Conservation (phyloP, 2,797 vertebrate species). For the Otolemur crassicaudatus region DNA sequence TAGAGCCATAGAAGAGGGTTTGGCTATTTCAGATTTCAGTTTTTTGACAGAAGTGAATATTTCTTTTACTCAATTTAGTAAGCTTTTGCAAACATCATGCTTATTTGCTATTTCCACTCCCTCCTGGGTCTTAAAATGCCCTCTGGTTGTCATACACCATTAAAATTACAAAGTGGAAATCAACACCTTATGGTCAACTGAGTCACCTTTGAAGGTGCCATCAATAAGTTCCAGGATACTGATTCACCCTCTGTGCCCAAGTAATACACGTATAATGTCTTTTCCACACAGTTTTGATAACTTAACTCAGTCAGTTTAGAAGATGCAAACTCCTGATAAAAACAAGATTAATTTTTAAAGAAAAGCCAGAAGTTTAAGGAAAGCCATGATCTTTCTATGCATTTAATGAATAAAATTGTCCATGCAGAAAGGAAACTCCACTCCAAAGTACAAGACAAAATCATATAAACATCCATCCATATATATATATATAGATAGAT, state of each 20-base stretch:
- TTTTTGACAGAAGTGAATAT: background rate
- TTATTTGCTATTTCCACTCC: slow-evolving; percentile 13
- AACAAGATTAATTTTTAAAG: slow-evolving; percentile 45
- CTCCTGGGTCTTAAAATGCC: slow-evolving; percentile 4
- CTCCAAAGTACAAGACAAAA: slow-evolving; percentile 10
- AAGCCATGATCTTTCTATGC: background rate
- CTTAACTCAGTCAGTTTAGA: slow-evolving; percentile 45
- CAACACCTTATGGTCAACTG: slow-evolving; percentile 25
- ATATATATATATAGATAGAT: too few relatives aligned
- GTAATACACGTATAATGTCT: background rate
- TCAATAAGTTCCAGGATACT: slow-evolving; percentile 18
- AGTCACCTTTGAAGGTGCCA: slow-evolving; percentile 18
- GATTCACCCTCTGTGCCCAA: background rate
- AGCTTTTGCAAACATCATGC: background rate
- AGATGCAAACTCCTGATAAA: background rate
- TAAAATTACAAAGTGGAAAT: slow-evolving; percentile 44
- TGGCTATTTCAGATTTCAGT: background rate
- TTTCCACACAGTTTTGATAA: background rate
- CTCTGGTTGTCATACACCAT: slow-evolving; percentile 19
- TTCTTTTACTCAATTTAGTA: background rate
- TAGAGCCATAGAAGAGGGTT: background rate
- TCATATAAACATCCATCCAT: background rate
- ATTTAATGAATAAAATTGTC: background rate
- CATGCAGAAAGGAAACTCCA: background rate
- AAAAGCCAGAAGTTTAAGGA: slow-evolving; percentile 9